phyloP scores from a whole-genome alignment of 1,140 invertebrate genomes.

The Anagrus nilaparvatae region DNA sequence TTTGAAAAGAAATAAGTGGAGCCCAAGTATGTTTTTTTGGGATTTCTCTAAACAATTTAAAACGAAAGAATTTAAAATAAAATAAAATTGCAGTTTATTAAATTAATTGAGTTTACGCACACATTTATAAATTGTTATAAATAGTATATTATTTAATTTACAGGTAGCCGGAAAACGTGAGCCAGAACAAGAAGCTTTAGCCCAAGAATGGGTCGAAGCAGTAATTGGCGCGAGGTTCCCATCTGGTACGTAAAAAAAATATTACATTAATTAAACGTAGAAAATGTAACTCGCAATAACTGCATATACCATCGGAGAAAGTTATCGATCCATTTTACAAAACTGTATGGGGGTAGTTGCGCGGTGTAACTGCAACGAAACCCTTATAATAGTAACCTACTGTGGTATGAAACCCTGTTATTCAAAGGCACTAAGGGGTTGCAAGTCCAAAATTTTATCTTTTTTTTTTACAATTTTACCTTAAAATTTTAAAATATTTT shows the following conservation, averaged over 20 bases:
- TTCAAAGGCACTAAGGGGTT: slow-evolving; percentile 25
- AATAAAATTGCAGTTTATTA: background rate
- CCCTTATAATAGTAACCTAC: too few relatives aligned
- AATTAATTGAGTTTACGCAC: too few relatives aligned
- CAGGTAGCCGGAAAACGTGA: slow-evolving; percentile 85
- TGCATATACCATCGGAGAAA: background rate
- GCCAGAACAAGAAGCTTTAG: slow-evolving; percentile 76
- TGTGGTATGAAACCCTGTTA: slow-evolving; percentile 24
- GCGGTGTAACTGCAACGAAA: too few relatives aligned
- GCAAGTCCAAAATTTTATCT: slow-evolving; percentile 22
- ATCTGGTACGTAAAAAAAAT: slow-evolving; percentile 42
- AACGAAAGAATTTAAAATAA: background rate
- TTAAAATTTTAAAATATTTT: too few relatives aligned
- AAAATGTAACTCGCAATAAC: background rate
- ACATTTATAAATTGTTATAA: too few relatives aligned
- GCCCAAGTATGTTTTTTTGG: too few relatives aligned
- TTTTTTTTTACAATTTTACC: background rate
- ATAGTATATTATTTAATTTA: slow-evolving; percentile 18
- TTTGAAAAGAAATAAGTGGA: too few relatives aligned
- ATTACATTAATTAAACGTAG: too few relatives aligned
- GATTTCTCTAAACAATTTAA: too few relatives aligned
- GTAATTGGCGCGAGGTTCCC: slow-evolving; percentile 80
- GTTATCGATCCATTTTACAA: background rate
- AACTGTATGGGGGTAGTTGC: background rate
- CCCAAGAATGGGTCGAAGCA: slow-evolving; percentile 83